Conservation (phyloP, 2,888 invertebrate genomes). For the Ditylenchus weischeri region DNA sequence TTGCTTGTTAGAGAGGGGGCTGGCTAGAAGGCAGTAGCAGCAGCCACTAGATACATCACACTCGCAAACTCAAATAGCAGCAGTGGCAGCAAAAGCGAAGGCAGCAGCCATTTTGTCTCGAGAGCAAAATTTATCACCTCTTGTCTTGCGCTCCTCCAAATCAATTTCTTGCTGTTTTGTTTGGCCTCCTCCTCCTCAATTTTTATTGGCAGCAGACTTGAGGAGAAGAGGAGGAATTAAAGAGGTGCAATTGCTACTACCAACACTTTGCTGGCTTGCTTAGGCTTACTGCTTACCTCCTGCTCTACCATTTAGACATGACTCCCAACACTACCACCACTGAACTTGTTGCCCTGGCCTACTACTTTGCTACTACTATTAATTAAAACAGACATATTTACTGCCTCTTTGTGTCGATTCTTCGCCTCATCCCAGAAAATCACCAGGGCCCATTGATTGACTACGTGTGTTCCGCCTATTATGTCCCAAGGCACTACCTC, state of each 20-base stretch:
- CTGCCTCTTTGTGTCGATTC: neutral
- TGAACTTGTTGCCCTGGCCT: neutral
- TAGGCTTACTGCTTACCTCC: constrained; percentile 8
- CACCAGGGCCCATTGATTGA: neutral
- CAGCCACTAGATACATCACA: too few relatives aligned
- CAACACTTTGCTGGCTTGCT: constrained; percentile 1
- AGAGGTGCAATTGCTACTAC: constrained; percentile 2
- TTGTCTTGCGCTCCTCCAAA: too few relatives aligned
- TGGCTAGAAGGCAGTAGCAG: too few relatives aligned
- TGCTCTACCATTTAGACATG: neutral
- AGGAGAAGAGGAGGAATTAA: constrained; percentile 11
- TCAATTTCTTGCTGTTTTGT: too few relatives aligned
- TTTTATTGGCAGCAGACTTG: neutral
- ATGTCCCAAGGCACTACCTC: constrained; percentile 4
- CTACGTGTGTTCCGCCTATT: neutral
- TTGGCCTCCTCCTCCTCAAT: constrained; percentile 6
- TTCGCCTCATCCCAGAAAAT: neutral
- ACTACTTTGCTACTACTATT: too few relatives aligned
- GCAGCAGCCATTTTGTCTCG: too few relatives aligned
- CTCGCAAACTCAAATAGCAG: too few relatives aligned
- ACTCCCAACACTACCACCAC: neutral
- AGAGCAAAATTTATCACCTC: too few relatives aligned
- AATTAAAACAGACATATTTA: too few relatives aligned
- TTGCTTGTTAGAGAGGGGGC: too few relatives aligned
- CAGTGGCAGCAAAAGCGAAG: too few relatives aligned